Base-by-base conservation (phyloP, 1,140 invertebrate genomes). In the Harpegnathos saltator region DNA sequence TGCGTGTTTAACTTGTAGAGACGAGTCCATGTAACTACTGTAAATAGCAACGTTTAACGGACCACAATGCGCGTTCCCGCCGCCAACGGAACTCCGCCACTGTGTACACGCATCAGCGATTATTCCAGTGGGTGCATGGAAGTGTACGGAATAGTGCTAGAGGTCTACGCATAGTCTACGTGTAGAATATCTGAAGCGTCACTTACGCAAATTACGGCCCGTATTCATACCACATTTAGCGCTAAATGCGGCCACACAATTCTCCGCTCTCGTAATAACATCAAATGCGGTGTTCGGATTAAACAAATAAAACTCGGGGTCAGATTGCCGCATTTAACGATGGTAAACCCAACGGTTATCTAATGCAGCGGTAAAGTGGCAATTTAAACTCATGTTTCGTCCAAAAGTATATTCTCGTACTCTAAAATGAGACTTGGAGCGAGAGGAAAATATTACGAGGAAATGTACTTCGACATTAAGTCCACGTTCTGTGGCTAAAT, bases 41-140 rank as follows among this genome's bases (percentile, higher is more conserved):
- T 82, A 82, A 50, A 82, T 82, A 82, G 59, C 66, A 73, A 82
- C 58, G 44, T 63, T 73, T 73, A 48, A 73, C 56, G 68, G 58
- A 73, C 69, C 59, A 73, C 58, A 44, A 73, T 72, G 56, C 44
- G 69, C 63, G 52, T 26, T 73, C 19, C 38, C 38, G 38, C 69
- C 26, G 61, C 71, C 54, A 52, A 62, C 44, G 78, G 26, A 82
- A 73, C 69, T 82, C 68, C 69, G 78, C 69, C 78, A 82, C 69
- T 82, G 66, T 82, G 63, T 78, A 48, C 63, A 78, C 33, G 52
- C 75, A 63, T 69, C 75, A 58, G 52, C 63, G 75, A 78, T 78
- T 78, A 78, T 58, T 78, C 17, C 75, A 38, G 33, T 66, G 19
- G 38, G 19, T 77, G 26, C 50, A 77, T 58, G 75, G 63, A 58